phyloP scores from a whole-genome alignment of 2,888 invertebrate genomes.

The Idaea dimidiata region DNA sequence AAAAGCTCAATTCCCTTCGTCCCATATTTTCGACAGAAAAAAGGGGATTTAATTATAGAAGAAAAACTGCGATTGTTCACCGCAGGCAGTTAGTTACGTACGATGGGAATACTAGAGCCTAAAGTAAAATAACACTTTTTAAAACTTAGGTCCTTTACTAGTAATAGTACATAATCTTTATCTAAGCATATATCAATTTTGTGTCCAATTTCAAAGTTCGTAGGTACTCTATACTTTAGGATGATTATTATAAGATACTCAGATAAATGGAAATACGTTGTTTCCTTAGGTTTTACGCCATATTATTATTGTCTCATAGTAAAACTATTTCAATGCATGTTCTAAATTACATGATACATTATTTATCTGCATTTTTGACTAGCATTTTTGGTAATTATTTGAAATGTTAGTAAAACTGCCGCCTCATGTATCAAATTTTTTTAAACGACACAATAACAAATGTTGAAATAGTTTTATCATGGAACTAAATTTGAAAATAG shows the following conservation, averaged over 20 bases:
- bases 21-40: too few species aligned
- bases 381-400: too few species aligned
- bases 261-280: neutral
- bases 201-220: conserved; percentile 22
- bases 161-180: conserved; percentile 10
- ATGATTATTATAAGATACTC: conserved; percentile 14
- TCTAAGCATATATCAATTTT: conserved; percentile 22
- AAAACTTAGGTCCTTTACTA: neutral
- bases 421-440: too few species aligned
- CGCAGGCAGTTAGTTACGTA: neutral
- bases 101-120: neutral
- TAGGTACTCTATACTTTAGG: conserved; percentile 24
- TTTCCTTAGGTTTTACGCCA: too few species aligned
- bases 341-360: too few species aligned
- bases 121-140: neutral
- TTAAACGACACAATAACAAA: too few species aligned
- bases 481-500: neutral
- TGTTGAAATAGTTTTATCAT: neutral
- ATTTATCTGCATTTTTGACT: too few species aligned
- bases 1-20: too few species aligned
- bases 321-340: too few species aligned
- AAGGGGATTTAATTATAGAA: neutral
- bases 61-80: neutral
- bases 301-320: too few species aligned
- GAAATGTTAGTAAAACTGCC: too few species aligned